Evolutionary conservation across 1,140 invertebrate species (phyloP), one percentile per base, ranked within the genome.

Genomic region (Arctopsyche grandis): DNA sequence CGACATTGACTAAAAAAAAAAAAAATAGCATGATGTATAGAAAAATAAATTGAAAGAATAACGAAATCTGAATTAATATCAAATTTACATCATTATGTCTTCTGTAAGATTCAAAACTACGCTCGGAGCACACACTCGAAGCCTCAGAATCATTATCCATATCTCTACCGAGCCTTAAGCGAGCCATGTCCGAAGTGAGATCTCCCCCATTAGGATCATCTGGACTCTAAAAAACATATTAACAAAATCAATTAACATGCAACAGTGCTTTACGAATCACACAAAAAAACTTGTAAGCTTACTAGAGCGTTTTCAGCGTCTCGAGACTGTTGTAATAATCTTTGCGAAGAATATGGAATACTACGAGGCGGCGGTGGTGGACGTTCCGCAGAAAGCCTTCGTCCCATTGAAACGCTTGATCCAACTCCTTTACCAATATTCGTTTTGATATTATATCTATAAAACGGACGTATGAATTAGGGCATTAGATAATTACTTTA

Each of bases 81-180:
- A 79, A 71, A 14, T 81, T 69, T 88, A 96, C 95, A 90, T 97
- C 95, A 79, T 91, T 92, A 14, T 92, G 91, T 84, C 94, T 89
- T 69, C 93, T 90, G 79, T 92, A 95, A 9, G 95, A 96, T 84
- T 96, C 95, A 83, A 94, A 93, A 26, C 96, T 97, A 5, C 95
- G 88, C 84, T 99, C 97, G 0, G 97, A 98, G 85, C 96, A 98
- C 63, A 98, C 93, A 85, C 96, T 98, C 44, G 97, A 98, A 1
- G 96, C 97, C 86, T 99, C 97, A 63, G 96, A 98, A 78, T 96
- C 94, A 85, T 97, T 95, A 46, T 95, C 96, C 75, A 96, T 94
- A 84, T 96, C 94, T 0, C 92, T 88, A 63, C 88, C 87, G 52
- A 84, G 86, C 21, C 83, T 79, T 14, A 83, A 74, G 7, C 83